phyloP scores from a whole-genome alignment of 2,113 vertebrate species.

The Carollia perspicillata region DNA sequence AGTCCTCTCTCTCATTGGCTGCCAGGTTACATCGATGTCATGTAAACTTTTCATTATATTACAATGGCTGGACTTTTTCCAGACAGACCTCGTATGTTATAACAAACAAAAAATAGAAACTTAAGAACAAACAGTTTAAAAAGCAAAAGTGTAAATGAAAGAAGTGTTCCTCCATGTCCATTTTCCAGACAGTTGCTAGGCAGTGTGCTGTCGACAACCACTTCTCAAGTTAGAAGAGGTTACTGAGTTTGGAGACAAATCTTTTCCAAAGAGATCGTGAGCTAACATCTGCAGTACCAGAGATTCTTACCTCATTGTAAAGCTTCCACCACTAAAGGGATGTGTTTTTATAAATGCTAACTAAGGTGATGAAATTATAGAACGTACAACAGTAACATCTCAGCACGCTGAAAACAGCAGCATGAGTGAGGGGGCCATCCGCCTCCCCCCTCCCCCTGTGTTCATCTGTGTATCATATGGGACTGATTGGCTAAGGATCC shows the following conservation, averaged over 20 bases:
- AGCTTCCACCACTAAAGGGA: neutral
- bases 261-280: neutral
- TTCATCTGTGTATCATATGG: neutral
- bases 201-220: neutral
- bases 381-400: neutral
- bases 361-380: neutral
- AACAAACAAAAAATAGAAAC: neutral
- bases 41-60: too few relatives aligned
- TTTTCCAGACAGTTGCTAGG: neutral
- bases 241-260: neutral
- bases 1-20: too few relatives aligned
- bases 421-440: neutral
- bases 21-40: too few relatives aligned
- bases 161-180: neutral
- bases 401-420: neutral
- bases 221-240: neutral
- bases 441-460: rapidly evolving
- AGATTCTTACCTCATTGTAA: neutral
- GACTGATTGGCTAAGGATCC: neutral
- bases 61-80: too few relatives aligned
- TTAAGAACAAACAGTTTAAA: neutral
- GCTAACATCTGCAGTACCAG: neutral
- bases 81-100: neutral
- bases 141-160: neutral
- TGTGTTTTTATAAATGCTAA: neutral